Evolutionary conservation across 1,140 invertebrate species (phyloP).

Genomic region (Dendrolimus punctatus): DNA sequence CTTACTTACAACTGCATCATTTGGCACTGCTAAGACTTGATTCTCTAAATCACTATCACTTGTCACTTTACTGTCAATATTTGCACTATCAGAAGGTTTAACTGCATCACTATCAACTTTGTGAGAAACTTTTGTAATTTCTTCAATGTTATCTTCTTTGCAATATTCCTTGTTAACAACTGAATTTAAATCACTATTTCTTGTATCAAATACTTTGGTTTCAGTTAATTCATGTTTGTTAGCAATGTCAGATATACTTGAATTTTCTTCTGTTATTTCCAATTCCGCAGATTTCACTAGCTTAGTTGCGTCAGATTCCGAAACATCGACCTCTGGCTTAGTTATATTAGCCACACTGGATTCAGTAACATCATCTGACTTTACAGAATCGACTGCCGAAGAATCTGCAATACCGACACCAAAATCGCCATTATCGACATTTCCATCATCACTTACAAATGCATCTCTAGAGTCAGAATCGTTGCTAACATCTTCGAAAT

Average conservation of each 20-base stretch:
- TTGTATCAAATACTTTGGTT: not conserved
- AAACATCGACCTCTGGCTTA: not conserved
- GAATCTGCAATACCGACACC: conserved; percentile 5
- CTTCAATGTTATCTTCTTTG: conserved; percentile 2
- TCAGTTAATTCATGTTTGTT: not conserved
- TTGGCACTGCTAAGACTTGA: conserved; percentile 1
- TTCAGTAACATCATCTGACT: not conserved
- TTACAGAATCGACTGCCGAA: not conserved
- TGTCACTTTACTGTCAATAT: not conserved
- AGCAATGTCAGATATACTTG: not conserved
- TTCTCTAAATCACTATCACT: conserved; percentile 1
- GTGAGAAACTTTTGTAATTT: not conserved
- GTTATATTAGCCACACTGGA: too few species aligned
- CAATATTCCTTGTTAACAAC: not conserved
- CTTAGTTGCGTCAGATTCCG: not conserved
- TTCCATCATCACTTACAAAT: conserved; percentile 7
- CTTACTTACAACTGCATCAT: conserved; percentile 10
- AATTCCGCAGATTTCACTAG: not conserved
- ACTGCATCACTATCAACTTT: not conserved
- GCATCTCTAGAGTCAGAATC: conserved; percentile 15
- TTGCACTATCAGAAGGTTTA: not conserved
- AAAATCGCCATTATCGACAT: conserved; percentile 4
- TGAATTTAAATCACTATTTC: not conserved
- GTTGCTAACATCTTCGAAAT: conserved; percentile 22
- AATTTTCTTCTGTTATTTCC: not conserved